Evolutionary conservation across 2,797 vertebrate species (phyloP).

Genomic region (Margarornis squamiger): DNA sequence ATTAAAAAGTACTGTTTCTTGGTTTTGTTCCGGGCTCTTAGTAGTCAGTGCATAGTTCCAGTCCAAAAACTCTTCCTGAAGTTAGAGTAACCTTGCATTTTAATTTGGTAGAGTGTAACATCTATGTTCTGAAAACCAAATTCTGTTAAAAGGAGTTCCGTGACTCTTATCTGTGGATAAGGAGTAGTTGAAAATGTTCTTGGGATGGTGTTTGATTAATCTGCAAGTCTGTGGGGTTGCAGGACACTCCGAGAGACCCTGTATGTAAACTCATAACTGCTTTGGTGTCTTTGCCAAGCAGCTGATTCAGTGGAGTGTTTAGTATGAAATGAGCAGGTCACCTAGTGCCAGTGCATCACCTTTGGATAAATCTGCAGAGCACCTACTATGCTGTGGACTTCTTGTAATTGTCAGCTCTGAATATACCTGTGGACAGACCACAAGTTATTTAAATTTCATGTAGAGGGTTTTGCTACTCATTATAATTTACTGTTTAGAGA

Average conservation of each 20-base stretch:
- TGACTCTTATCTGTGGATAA: neutral
- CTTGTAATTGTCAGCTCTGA: neutral
- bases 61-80: neutral
- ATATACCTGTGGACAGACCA: neutral
- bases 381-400: neutral
- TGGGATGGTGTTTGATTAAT: neutral
- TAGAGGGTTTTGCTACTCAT: neutral
- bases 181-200: neutral
- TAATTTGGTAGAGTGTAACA: neutral
- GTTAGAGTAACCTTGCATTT: neutral
- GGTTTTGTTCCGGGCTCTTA: neutral
- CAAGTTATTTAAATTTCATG: accelerated
- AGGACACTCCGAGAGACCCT: neutral
- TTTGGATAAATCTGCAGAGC: neutral
- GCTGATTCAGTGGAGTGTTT: neutral
- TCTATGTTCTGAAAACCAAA: neutral
- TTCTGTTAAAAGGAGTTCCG: neutral
- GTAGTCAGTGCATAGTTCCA: neutral
- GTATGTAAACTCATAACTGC: accelerated
- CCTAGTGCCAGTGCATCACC: neutral
- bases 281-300: neutral
- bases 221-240: neutral
- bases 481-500: neutral
- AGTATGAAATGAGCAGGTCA: neutral
- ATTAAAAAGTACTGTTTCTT: neutral